A percentile compares a stretch with the other conserved stretches of the same genome.
phyloP scores from a whole-genome alignment of 2,888 invertebrate species.

The Drosophila quasianomalipes region DNA sequence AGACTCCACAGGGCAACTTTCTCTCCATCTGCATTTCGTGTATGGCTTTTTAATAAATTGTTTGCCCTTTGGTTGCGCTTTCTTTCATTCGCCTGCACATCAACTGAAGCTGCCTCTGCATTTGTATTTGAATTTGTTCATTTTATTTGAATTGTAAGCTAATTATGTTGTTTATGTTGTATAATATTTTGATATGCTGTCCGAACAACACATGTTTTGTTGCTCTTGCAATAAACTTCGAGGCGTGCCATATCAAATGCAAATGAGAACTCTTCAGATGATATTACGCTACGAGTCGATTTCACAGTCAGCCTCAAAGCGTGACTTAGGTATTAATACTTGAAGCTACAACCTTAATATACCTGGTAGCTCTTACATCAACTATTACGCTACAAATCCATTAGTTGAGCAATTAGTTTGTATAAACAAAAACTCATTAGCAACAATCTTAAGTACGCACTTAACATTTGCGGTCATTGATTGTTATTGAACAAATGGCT shows the following conservation, averaged over 20 bases:
- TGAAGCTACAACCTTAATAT: neutral
- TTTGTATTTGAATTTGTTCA: conserved; percentile 39
- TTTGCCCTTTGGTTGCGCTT: conserved; percentile 66
- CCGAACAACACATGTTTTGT: conserved; percentile 64
- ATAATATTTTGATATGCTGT: conserved; percentile 73
- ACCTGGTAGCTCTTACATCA: conserved; percentile 9
- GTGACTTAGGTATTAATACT: conserved; percentile 28
- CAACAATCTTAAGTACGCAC: conserved; percentile 50
- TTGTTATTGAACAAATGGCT: neutral
- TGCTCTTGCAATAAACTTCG: conserved; percentile 38
- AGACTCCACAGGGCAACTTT: conserved; percentile 63
- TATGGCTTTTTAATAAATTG: conserved; percentile 66
- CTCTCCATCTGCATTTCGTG: conserved; percentile 52
- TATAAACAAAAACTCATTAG: conserved; percentile 66
- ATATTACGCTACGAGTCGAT: conserved; percentile 20
- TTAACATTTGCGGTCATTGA: conserved; percentile 25
- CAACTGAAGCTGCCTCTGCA: conserved; percentile 33
- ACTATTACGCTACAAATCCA: conserved; percentile 38
- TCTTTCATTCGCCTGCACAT: conserved; percentile 44
- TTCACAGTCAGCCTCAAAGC: conserved; percentile 10
- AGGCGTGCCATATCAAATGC: conserved; percentile 40
- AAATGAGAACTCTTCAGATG: conserved; percentile 54
- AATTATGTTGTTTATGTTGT: conserved; percentile 77
- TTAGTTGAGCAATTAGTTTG: conserved; percentile 65
- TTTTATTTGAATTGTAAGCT: conserved; percentile 55